These are phyloP conservation scores for Perizoma flavofasciatum DNA, from an alignment of 2,888 invertebrate species.

Conservation along the genomic window DNA sequence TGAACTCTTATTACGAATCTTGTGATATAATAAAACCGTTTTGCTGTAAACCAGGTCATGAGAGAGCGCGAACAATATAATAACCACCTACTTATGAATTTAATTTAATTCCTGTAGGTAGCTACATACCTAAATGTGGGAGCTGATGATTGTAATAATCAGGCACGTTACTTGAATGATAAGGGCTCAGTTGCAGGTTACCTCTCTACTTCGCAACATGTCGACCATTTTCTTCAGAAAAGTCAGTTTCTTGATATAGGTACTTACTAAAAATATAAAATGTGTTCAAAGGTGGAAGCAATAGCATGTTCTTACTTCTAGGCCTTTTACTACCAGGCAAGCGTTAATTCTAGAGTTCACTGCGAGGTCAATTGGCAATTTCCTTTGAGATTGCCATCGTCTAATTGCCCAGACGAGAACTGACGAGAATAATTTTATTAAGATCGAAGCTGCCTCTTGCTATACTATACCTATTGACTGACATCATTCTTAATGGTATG, in stretches of 20 bases:
- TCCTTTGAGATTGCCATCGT: conserved; percentile 76
- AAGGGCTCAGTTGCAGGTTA: too few species aligned
- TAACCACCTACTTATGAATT: conserved; percentile 10
- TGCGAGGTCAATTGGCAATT: conserved; percentile 79
- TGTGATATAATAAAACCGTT: conserved; percentile 42
- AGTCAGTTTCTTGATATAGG: too few species aligned
- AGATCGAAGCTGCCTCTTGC: conserved; percentile 43
- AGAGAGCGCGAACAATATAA: conserved; percentile 39
- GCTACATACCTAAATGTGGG: too few species aligned
- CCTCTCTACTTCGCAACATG: too few species aligned
- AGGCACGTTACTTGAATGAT: too few species aligned
- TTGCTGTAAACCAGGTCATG: conserved; percentile 41
- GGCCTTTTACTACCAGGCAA: conserved; percentile 33
- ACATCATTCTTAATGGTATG: conserved; percentile 45
- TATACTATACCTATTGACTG: conserved; percentile 36
- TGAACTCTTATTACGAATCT: conserved; percentile 38
- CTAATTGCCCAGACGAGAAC: conserved; percentile 67
- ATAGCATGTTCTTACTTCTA: too few species aligned
- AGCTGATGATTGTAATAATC: too few species aligned
- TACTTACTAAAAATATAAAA: too few species aligned
- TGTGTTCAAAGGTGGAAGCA: too few species aligned
- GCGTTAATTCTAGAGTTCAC: conserved; percentile 73
- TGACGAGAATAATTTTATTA: conserved; percentile 44
- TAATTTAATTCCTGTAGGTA: conserved; percentile 15
- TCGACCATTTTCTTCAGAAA: too few species aligned